These are phyloP conservation scores for Ranitomeya variabilis DNA, from an alignment of 2,113 vertebrate species.

Conservation along the genomic window DNA sequence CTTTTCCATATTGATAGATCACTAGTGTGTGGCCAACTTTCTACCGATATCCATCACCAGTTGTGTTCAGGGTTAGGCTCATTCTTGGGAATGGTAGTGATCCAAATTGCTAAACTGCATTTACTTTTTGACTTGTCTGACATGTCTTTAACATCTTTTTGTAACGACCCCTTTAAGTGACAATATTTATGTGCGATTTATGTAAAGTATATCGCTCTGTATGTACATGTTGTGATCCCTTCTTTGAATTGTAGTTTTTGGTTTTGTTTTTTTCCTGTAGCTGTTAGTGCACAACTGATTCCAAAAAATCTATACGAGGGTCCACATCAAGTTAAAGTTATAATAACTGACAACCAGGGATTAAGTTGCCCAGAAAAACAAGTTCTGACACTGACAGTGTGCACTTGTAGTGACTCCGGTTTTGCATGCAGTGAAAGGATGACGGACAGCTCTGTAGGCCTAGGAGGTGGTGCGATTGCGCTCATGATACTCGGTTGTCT, in stretches of 20 bases:
- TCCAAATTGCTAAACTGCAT: no score
- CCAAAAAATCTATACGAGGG: slow-evolving; percentile 60
- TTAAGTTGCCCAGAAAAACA: slow-evolving; percentile 70
- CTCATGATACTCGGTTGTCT: slow-evolving; percentile 74
- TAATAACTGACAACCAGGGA: slow-evolving; percentile 72
- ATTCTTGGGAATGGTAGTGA: no score
- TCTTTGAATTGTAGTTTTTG: background rate
- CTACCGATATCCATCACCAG: no score
- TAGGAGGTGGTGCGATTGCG: slow-evolving; percentile 68
- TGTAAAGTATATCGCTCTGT: background rate
- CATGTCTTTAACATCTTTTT: background rate
- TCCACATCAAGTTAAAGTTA: slow-evolving; percentile 64
- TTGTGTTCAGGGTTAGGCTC: no score
- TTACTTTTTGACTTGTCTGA: background rate
- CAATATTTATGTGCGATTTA: no score
- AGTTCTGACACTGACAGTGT: slow-evolving; percentile 66
- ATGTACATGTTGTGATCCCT: background rate
- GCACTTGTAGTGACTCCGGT: slow-evolving; percentile 59
- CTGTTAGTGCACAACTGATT: slow-evolving; percentile 67
- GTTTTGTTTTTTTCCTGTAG: slow-evolving; percentile 57
- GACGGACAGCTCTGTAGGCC: background rate
- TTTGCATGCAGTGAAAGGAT: slow-evolving; percentile 50
- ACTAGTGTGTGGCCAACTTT: no score
- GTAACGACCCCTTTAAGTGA: background rate
- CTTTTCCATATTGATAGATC: no score